A percentile compares a stretch with the other conserved stretches of the same genome.
These are phyloP conservation scores for Orestias chungarensis DNA, from an alignment of 2,797 vertebrate species.

Conservation along the genomic window DNA sequence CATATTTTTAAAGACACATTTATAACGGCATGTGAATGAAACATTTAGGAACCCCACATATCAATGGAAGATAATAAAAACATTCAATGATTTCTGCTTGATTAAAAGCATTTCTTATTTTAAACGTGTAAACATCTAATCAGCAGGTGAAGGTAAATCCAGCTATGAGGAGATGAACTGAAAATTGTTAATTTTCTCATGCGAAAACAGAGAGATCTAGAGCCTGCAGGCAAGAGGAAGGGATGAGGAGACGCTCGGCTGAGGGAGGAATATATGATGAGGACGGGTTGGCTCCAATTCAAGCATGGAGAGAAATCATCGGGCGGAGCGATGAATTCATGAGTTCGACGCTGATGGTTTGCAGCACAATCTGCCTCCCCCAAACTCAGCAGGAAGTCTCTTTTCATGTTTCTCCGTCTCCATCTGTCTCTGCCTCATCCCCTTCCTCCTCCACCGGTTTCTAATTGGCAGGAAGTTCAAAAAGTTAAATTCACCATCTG, in stretches of 20 bases:
- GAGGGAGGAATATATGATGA: conserved; percentile 3
- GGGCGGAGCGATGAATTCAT: conserved; percentile 2
- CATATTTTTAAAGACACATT: no score
- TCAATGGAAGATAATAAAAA: background rate
- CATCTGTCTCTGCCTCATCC: conserved; percentile 8
- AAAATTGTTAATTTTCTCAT: background rate
- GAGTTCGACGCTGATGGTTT: conserved; percentile 12
- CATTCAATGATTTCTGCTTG: background rate
- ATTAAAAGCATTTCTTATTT: background rate
- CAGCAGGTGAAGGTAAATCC: background rate
- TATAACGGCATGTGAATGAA: no score
- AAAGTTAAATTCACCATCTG: conserved; percentile 26
- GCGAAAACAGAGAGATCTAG: background rate
- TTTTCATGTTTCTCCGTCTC: conserved; percentile 15
- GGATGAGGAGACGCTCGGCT: background rate
- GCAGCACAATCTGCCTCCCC: conserved; percentile 17
- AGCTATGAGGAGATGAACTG: background rate
- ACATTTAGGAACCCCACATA: no score
- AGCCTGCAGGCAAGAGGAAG: background rate
- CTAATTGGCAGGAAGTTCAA: conserved; percentile 33
- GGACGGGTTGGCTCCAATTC: background rate
- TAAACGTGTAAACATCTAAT: background rate
- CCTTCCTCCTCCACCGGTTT: background rate
- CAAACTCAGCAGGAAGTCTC: conserved; percentile 17
- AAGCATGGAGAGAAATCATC: background rate